phyloP scores from a whole-genome alignment of 2,888 invertebrate species.

The Masnerella sp. region DNA sequence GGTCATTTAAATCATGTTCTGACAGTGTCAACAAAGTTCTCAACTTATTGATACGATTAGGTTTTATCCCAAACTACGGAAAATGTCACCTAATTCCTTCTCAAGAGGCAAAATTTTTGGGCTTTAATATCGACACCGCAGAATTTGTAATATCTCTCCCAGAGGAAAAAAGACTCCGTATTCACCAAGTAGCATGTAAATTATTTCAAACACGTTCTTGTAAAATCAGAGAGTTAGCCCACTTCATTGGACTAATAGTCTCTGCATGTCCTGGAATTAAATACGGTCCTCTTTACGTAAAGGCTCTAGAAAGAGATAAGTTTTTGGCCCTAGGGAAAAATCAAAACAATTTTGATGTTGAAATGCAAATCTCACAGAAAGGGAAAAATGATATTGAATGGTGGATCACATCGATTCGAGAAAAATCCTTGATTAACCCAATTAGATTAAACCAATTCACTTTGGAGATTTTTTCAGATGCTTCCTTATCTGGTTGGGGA shows the following conservation, averaged over 20 bases:
- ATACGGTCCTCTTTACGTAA: constrained; percentile 22
- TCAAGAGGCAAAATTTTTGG: not conserved
- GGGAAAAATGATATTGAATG: not conserved
- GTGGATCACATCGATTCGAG: too few relatives aligned
- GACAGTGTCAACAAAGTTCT: not conserved
- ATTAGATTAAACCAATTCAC: not conserved
- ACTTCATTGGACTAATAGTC: constrained; percentile 30
- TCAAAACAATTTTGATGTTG: not conserved
- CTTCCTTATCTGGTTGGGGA: not conserved
- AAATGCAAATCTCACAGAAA: constrained; percentile 7
- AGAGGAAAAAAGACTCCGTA: not conserved
- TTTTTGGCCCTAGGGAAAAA: not conserved
- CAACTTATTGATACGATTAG: not conserved
- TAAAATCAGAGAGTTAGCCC: constrained; percentile 42
- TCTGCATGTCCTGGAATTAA: constrained; percentile 44
- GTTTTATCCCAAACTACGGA: not conserved
- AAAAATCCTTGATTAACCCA: too few relatives aligned
- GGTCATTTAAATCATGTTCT: not conserved
- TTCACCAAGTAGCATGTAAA: not conserved
- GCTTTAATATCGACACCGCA: not conserved
- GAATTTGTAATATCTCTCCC: not conserved
- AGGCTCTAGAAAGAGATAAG: not conserved
- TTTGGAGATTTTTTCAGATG: not conserved
- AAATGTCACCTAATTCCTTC: too few relatives aligned
- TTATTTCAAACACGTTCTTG: constrained; percentile 2